A percentile compares a stretch with the other conserved stretches of the same genome.
These are phyloP conservation scores for Macrotus californicus DNA, from an alignment of 2,113 vertebrate genomes.

Conservation along the genomic window DNA sequence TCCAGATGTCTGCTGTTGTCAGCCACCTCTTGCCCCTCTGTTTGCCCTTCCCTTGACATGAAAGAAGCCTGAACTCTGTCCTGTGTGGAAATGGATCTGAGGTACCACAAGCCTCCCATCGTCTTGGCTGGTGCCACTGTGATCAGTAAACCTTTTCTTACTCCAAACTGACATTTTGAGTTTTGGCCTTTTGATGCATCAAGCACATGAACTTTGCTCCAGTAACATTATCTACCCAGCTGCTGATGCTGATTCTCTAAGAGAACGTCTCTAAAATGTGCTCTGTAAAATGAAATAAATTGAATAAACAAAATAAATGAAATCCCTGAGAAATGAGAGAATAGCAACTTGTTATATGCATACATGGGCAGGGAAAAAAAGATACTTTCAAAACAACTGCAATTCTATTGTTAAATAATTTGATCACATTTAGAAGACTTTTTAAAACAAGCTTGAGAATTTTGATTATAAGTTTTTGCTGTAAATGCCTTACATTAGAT, in stretches of 20 bases:
- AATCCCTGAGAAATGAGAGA: not conserved
- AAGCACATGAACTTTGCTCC: not conserved
- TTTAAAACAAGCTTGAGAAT: conserved; percentile 14
- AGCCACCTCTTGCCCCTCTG: not conserved
- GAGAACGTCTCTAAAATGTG: conserved; percentile 8
- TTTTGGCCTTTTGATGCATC: not conserved
- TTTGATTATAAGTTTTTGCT: not conserved
- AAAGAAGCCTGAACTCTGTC: not conserved
- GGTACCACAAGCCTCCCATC: not conserved
- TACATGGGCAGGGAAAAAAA: not conserved
- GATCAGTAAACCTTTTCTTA: not conserved
- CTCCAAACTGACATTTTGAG: not conserved
- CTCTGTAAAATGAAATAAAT: not conserved
- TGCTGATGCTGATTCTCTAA: not conserved
- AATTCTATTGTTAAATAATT: conserved; percentile 5
- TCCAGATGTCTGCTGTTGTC: not conserved
- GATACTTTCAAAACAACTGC: not conserved
- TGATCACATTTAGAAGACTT: not conserved
- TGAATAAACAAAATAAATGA: not conserved
- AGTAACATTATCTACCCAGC: not conserved
- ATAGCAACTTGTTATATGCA: not conserved
- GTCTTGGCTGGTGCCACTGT: not conserved
- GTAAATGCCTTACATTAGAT: not conserved
- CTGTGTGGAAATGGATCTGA: not conserved
- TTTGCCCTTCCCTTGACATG: not conserved